Percentiles rank a stretch among this genome's conserved stretches.
phyloP scores from a whole-genome alignment of 53 echinoderm and acorn worm species.

The Patiria pectinifera region DNA sequence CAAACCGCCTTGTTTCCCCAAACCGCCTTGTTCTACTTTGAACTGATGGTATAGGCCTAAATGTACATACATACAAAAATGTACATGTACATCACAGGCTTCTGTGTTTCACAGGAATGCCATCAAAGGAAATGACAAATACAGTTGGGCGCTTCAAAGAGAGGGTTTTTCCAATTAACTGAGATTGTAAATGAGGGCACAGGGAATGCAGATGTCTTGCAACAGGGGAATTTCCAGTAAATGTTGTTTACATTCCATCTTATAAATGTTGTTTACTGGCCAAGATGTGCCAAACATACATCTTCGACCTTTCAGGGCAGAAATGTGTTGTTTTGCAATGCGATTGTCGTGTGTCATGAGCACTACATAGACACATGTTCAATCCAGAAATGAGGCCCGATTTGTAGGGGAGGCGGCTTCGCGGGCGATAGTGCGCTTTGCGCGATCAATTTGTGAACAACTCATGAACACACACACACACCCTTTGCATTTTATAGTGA shows the following conservation, averaged over 20 bases:
- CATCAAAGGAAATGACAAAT: background rate
- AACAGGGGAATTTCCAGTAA: background rate
- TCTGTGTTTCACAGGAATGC: no score
- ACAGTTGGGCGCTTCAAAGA: background rate
- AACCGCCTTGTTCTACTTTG: background rate
- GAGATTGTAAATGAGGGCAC: background rate
- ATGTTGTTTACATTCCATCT: background rate
- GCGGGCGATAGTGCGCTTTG: no score
- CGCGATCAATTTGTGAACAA: no score
- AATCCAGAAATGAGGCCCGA: no score
- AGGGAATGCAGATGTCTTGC: background rate
- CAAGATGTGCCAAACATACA: no score
- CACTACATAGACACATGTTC: no score
- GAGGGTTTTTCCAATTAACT: background rate
- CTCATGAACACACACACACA: no score
- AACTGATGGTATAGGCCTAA: background rate
- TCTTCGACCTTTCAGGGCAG: background rate
- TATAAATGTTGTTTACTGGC: no score
- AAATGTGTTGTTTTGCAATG: background rate
- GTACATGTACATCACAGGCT: no score
- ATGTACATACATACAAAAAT: background rate
- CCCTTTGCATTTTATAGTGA: no score
- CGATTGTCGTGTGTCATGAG: no score
- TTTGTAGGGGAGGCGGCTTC: no score
- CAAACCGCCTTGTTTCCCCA: background rate